A percentile compares a stretch with the other conserved stretches of the same genome.
These are phyloP conservation scores for Theretra japonica DNA, from an alignment of 2,888 invertebrate genomes.

Conservation along the genomic window DNA sequence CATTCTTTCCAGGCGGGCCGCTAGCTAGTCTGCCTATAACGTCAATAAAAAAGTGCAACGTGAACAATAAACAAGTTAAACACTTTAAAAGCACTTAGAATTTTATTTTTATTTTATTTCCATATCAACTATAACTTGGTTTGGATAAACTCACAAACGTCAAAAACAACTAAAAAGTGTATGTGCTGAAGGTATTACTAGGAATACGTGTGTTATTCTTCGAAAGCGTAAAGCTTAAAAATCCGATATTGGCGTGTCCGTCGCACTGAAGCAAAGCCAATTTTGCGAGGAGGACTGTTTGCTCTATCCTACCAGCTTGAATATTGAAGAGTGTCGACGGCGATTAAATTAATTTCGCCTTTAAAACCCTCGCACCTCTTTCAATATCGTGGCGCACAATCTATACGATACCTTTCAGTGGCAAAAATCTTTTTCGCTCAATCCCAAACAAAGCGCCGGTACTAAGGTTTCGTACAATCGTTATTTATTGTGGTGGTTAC, in stretches of 20 bases:
- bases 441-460: background rate
- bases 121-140: background rate
- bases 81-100: background rate
- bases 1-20: too few relatives aligned
- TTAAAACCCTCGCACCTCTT: background rate
- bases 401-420: background rate
- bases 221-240: background rate
- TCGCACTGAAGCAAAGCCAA: background rate
- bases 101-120: too few relatives aligned
- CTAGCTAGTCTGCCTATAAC: too few relatives aligned
- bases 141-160: background rate
- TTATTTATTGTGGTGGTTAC: background rate
- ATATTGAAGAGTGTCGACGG: background rate
- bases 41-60: too few relatives aligned
- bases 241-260: background rate
- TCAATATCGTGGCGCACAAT: background rate
- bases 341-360: background rate
- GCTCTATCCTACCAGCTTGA: background rate
- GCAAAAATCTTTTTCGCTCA: background rate
- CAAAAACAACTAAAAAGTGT: background rate
- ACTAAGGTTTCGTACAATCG: background rate
- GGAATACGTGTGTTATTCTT: background rate
- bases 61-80: background rate
- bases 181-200: background rate
- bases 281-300: slow-evolving; percentile 6